These are phyloP conservation scores for Copidosoma floridanum DNA, from an alignment of 1,140 invertebrate species.

Conservation along the genomic window DNA sequence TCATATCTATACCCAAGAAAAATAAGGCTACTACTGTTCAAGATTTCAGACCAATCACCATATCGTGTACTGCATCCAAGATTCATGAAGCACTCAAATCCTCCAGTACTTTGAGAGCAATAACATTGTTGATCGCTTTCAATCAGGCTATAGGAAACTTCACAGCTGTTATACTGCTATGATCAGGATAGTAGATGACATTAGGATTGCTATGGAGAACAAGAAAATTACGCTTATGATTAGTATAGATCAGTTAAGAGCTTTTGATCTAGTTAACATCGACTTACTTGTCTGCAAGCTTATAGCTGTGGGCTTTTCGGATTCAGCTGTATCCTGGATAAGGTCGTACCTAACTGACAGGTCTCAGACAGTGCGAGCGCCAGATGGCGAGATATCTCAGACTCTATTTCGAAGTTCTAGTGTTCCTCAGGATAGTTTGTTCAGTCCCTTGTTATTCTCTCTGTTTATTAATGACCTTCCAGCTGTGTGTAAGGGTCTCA, in stretches of 20 bases:
- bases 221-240: slow-evolving; percentile 35
- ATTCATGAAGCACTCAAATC: slow-evolving; percentile 5
- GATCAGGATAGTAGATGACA: slow-evolving; percentile 36
- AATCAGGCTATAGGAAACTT: slow-evolving; percentile 37
- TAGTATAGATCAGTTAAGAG: slow-evolving; percentile 39
- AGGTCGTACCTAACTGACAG: no score
- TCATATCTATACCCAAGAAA: background rate
- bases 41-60: slow-evolving; percentile 5
- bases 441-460: background rate
- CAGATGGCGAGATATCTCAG: slow-evolving; percentile 1
- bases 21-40: background rate
- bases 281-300: slow-evolving; percentile 12
- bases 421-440: background rate
- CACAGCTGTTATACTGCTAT: slow-evolving; percentile 38
- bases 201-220: slow-evolving; percentile 33
- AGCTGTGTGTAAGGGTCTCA: background rate
- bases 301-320: background rate
- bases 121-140: slow-evolving; percentile 15
- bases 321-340: no score
- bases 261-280: no score
- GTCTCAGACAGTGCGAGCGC: no score
- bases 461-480: background rate
- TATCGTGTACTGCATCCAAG: slow-evolving; percentile 3
- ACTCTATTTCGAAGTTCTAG: background rate
- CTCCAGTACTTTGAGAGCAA: background rate